Percentiles rank a stretch among this genome's conserved stretches.
Evolutionary conservation across 2,797 vertebrate genomes (phyloP).

Genomic region (Gymnothorax javanicus): DNA sequence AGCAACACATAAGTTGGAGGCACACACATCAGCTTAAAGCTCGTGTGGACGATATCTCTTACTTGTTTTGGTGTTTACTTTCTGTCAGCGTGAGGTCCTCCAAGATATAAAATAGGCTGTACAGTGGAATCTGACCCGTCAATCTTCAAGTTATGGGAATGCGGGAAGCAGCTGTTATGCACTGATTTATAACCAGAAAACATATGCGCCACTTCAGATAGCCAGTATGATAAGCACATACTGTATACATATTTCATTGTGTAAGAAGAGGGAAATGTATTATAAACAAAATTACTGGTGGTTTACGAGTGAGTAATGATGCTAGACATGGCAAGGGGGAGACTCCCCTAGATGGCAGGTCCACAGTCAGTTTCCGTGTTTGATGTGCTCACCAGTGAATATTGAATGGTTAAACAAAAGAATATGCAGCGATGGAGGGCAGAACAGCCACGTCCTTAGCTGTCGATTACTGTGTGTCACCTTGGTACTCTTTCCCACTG

Average conservation of each 20-base stretch:
- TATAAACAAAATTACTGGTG: background rate
- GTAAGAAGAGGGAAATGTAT: background rate
- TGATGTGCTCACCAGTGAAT: background rate
- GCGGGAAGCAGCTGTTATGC: background rate
- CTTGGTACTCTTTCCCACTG: background rate
- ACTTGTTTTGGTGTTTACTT: too few relatives aligned
- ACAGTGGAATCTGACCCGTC: background rate
- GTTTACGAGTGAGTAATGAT: background rate
- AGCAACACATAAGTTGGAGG: background rate
- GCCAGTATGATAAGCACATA: background rate
- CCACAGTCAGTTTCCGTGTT: background rate
- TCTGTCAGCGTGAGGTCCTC: too few relatives aligned
- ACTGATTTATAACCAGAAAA: background rate
- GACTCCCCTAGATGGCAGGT: background rate
- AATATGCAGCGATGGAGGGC: background rate
- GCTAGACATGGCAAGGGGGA: background rate
- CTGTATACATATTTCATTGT: background rate
- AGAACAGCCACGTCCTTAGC: background rate
- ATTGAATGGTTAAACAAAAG: background rate
- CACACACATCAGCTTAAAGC: background rate
- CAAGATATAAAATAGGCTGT: background rate
- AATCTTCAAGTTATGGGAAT: background rate
- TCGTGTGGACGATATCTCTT: too few relatives aligned
- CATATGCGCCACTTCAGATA: background rate
- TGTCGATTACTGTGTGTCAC: constrained; percentile 1